These are phyloP conservation scores for Gadus macrocephalus DNA, from an alignment of 2,113 vertebrate species.

Conservation along the genomic window DNA sequence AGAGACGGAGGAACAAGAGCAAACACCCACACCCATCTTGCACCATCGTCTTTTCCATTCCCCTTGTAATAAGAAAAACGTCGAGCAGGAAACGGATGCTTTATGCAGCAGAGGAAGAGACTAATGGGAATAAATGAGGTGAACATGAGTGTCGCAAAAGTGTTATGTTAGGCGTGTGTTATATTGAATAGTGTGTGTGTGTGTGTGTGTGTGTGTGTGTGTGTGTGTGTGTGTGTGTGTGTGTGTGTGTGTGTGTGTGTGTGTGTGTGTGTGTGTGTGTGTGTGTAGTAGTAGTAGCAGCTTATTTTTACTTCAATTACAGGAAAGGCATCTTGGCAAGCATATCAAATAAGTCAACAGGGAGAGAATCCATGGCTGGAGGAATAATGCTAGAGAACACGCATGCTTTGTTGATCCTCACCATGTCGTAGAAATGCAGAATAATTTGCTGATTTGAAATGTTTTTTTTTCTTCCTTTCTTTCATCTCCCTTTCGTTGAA, in stretches of 20 bases:
- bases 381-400: too few relatives aligned
- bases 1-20: constrained; percentile 48
- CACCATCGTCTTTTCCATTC: constrained; percentile 65
- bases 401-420: too few relatives aligned
- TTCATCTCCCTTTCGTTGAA: not conserved
- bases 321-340: too few relatives aligned
- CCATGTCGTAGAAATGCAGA: too few relatives aligned
- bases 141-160: constrained; percentile 41
- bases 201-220: constrained; percentile 5
- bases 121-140: constrained; percentile 56
- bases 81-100: constrained; percentile 69
- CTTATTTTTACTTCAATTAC: too few relatives aligned
- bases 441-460: too few relatives aligned
- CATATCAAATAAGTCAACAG: too few relatives aligned
- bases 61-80: constrained; percentile 69
- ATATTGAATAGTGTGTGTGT: not conserved
- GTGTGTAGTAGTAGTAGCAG: too few relatives aligned
- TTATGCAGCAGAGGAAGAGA: constrained; percentile 55
- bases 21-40: constrained; percentile 23
- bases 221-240: not conserved
- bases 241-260: not conserved
- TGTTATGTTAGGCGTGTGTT: not conserved
- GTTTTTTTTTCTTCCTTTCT: not conserved
- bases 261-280: too few relatives aligned
- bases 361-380: too few relatives aligned